Conservation (phyloP, 2,797 vertebrate genomes). For the Glossophaga mutica region DNA sequence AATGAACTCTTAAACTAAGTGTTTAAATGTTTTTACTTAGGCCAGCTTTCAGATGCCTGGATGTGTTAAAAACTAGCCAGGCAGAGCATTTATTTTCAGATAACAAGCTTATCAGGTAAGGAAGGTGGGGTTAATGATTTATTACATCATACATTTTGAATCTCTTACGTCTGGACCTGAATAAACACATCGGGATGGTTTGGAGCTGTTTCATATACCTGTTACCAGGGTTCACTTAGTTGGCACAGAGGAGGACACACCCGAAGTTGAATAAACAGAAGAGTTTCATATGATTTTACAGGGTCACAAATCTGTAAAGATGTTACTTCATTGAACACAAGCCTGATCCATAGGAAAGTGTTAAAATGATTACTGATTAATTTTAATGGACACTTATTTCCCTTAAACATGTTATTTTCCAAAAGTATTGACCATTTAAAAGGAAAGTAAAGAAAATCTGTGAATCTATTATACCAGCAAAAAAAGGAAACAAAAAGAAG, state of each 20-base stretch:
- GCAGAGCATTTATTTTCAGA: constrained; percentile 55
- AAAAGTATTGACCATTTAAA: not conserved
- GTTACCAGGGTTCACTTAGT: not conserved
- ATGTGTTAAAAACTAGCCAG: constrained; percentile 58
- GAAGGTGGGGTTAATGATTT: not conserved
- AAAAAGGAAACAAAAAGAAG: not conserved
- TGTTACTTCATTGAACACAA: not conserved
- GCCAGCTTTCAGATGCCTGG: constrained; percentile 44
- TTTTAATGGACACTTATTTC: not conserved
- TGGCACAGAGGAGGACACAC: not conserved
- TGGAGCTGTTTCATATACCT: not conserved
- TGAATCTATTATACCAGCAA: not conserved
- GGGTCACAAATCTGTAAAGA: not conserved
- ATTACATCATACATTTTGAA: not conserved
- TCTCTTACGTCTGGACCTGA: not conserved
- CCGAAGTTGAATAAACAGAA: not conserved
- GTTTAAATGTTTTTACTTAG: constrained; percentile 66
- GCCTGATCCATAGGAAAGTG: not conserved
- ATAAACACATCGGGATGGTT: not conserved
- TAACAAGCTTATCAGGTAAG: not conserved
- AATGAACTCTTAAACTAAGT: constrained; percentile 53
- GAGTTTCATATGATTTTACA: not conserved
- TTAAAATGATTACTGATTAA: not conserved
- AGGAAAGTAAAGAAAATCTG: constrained; percentile 3
- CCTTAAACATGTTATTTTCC: not conserved